phyloP scores from a whole-genome alignment of 1,140 invertebrate genomes.

The Drosophila bifasciata region DNA sequence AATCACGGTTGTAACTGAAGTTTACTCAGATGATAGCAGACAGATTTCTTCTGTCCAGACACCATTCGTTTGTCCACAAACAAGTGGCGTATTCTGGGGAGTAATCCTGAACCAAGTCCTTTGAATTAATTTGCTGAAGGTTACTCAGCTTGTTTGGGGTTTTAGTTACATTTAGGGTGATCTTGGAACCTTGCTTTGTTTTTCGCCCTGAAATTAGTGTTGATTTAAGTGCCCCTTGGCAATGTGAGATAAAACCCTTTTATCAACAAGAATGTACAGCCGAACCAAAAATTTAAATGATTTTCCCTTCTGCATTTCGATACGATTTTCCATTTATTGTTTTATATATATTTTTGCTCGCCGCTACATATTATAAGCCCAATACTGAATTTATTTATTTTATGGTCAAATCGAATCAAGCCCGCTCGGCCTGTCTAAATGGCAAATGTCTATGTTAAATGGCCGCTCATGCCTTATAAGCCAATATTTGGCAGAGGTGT shows the following conservation, averaged over 20 bases:
- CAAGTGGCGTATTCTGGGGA: slow-evolving; percentile 53
- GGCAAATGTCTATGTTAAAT: too few relatives aligned
- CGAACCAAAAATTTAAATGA: background rate
- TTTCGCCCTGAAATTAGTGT: slow-evolving; percentile 22
- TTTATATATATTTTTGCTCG: too few relatives aligned
- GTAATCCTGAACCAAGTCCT: slow-evolving; percentile 52
- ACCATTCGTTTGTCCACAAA: slow-evolving; percentile 35
- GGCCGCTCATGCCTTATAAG: slow-evolving; percentile 2
- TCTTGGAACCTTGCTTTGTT: background rate
- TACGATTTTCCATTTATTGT: slow-evolving; percentile 13
- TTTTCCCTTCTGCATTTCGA: slow-evolving; percentile 14
- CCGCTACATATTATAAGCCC: too few relatives aligned
- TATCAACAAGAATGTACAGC: background rate
- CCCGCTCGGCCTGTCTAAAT: slow-evolving; percentile 20
- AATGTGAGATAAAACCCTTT: background rate
- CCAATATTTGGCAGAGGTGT: slow-evolving; percentile 28
- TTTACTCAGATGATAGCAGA: slow-evolving; percentile 50
- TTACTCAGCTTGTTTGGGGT: background rate
- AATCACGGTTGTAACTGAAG: slow-evolving; percentile 44
- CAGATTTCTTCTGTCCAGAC: slow-evolving; percentile 14
- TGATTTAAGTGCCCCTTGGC: background rate
- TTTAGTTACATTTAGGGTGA: slow-evolving; percentile 30
- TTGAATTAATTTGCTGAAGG: slow-evolving; percentile 3
- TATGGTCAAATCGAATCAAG: slow-evolving; percentile 54
- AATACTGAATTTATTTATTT: too few relatives aligned